Base-by-base conservation (phyloP, 2,113 vertebrate genomes). In the Notechis scutatus region DNA sequence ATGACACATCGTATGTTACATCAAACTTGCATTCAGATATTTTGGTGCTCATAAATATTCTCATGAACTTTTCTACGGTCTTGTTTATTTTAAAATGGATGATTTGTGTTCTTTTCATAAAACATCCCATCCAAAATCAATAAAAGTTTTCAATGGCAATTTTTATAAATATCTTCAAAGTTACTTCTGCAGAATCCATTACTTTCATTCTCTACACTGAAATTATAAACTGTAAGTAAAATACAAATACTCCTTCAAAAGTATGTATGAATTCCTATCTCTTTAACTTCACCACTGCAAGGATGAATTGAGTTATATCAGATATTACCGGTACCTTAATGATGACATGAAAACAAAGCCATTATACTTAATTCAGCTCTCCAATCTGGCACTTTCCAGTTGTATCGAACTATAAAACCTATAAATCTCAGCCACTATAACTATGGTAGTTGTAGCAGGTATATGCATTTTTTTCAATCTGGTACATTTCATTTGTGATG, bases 81-180 rank as follows among this genome's bases (percentile, higher is more conserved):
- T 95, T 91, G 96, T 95, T 92, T 92, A n/a, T 89, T 93, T 95
- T 87, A 92, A 92, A 87, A 96, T 97, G 50, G 97, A 97, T 97
- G 96, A 98, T 97, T 97, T 94, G 97, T 94, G 94, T 45, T 45
- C 89, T 89, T 94, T 95, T 96, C 96, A 97, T 97, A 95, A 0
- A 61, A 96, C 94, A 93, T 26, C 88, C 89, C 94, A 94, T 91
- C 94, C 95, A 95, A 94, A 95, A 97, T 98, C 97, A 87, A 97
- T 97, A 91, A 81, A 88, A 90, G 92, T 94, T 96, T 54, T 96
- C 91, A 97, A n/a, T 89, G 55, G 34, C 88, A 89, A 89, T 89
- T 89, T 89, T 59, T 45, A 89, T 57, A 89, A 89, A 89, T 89
- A 59, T 5, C 34, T 55, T 59, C 50, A 57, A 7, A 26, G 85